Percentiles rank a stretch among this genome's conserved stretches.
These are phyloP conservation scores for Meles meles DNA, from an alignment of 2,113 vertebrate genomes.

Conservation along the genomic window DNA sequence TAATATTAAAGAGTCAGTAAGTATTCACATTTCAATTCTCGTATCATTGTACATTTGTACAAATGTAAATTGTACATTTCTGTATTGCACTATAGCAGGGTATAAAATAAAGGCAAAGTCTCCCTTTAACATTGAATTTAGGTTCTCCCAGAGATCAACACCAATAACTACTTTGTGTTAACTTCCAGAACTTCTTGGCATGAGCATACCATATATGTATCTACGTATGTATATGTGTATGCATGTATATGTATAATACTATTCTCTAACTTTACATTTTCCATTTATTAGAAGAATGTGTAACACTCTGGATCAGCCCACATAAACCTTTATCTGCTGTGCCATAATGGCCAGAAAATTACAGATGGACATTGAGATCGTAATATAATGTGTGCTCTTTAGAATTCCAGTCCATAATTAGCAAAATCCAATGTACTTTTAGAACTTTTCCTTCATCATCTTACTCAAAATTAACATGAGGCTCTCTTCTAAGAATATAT, in stretches of 20 bases:
- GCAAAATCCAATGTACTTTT: not conserved
- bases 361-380: not conserved
- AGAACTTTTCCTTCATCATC: not conserved
- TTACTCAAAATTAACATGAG: not conserved
- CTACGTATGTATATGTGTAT: not conserved
- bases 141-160: not conserved
- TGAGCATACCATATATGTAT: not conserved
- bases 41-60: not conserved
- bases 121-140: not conserved
- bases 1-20: not conserved
- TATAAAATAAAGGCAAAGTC: not conserved
- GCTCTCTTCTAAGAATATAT: not conserved
- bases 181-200: not conserved
- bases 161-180: not conserved
- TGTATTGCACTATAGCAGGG: not conserved
- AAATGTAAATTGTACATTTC: not conserved
- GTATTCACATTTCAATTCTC: not conserved
- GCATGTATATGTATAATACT: not conserved
- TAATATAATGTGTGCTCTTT: not conserved
- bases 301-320: not conserved
- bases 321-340: not conserved
- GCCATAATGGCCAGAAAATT: not conserved
- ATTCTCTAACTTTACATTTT: not conserved
- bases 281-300: not conserved
- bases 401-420: not conserved